These are phyloP conservation scores for Lasius fuliginosus DNA, from an alignment of 2,888 invertebrate species.

Conservation along the genomic window DNA sequence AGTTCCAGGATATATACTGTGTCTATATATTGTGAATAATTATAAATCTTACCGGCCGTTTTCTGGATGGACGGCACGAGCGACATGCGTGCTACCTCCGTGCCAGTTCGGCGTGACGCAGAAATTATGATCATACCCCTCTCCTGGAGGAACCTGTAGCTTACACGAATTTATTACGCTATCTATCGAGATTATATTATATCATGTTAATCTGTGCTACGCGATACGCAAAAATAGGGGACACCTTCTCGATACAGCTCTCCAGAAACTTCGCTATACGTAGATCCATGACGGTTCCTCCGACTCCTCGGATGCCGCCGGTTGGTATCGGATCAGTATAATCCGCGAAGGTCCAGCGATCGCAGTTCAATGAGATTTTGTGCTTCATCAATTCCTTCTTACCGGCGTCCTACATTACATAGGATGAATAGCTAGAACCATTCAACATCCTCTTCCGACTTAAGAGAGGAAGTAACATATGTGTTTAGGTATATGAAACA, in stretches of 20 bases:
- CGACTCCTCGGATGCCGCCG: constrained; percentile 90
- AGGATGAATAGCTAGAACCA: not conserved
- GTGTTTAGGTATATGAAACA: not conserved
- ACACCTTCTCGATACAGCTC: constrained; percentile 89
- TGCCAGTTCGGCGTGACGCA: constrained; percentile 87
- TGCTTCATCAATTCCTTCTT: constrained; percentile 90
- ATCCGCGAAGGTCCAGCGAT: constrained; percentile 91
- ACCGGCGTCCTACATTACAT: constrained; percentile 88
- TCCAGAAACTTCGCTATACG: constrained; percentile 89
- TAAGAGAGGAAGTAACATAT: not conserved
- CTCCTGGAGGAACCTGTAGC: constrained; percentile 86
- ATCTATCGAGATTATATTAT: not conserved
- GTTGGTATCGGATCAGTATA: constrained; percentile 90
- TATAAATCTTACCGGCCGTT: constrained; percentile 77
- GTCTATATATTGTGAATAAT: not conserved
- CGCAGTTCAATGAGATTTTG: constrained; percentile 91
- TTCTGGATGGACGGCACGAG: constrained; percentile 81
- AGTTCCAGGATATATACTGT: constrained; percentile 12
- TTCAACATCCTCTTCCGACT: not conserved
- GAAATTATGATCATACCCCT: constrained; percentile 94
- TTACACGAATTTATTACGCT: not conserved
- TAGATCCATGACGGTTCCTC: constrained; percentile 92
- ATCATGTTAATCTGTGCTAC: not conserved
- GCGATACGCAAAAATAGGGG: not conserved
- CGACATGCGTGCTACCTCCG: constrained; percentile 88